Conservation (phyloP, 2,888 invertebrate species). For the Craniophora ligustri region DNA sequence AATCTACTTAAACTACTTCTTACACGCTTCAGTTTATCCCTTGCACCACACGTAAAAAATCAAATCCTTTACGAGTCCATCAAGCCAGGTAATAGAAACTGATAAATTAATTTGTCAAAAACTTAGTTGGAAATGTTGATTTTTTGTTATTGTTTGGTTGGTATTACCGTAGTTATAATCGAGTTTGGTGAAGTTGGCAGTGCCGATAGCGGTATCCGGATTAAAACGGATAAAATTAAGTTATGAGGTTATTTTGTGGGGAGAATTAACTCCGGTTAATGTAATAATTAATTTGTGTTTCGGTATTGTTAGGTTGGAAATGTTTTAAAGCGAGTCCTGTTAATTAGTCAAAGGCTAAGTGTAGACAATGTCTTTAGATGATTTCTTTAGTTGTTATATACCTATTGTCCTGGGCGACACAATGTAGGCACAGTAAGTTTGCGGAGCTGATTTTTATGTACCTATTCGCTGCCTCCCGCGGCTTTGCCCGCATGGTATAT, state of each 20-base stretch:
- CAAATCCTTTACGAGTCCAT: conserved; percentile 60
- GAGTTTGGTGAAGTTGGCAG: conserved; percentile 29
- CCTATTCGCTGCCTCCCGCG: too few relatives aligned
- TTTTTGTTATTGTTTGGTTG: conserved; percentile 37
- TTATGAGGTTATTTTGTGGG: conserved; percentile 12
- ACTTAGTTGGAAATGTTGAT: conserved; percentile 49
- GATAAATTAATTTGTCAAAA: conserved; percentile 64
- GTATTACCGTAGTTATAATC: conserved; percentile 31
- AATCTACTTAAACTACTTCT: too few relatives aligned
- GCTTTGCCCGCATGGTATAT: too few relatives aligned
- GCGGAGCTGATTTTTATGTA: too few relatives aligned
- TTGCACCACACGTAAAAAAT: conserved; percentile 37
- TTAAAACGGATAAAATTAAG: conserved; percentile 21
- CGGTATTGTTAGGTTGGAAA: too few relatives aligned
- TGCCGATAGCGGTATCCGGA: conserved; percentile 25
- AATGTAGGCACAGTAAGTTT: too few relatives aligned
- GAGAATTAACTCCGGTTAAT: background rate
- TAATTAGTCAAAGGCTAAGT: too few relatives aligned
- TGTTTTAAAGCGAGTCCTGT: too few relatives aligned
- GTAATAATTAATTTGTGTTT: too few relatives aligned
- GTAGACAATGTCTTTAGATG: too few relatives aligned
- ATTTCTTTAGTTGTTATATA: too few relatives aligned
- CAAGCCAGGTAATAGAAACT: conserved; percentile 59
- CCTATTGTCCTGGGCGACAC: too few relatives aligned
- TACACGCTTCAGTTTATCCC: conserved; percentile 1